Evolutionary conservation across 2,113 vertebrate species (phyloP).

Genomic region (Pachycephala philippinensis): DNA sequence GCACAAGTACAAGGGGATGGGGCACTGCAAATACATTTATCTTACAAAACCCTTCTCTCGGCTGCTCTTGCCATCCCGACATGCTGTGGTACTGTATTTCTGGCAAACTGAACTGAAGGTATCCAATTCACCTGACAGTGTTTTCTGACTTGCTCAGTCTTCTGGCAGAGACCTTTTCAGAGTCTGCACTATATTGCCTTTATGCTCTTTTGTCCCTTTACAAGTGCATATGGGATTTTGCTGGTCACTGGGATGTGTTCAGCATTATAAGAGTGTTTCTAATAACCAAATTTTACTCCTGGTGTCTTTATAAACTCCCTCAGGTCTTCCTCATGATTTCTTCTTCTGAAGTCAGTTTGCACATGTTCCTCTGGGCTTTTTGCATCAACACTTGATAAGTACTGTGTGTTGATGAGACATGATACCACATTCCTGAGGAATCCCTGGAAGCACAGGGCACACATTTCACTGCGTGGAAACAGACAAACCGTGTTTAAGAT

Average conservation of each 20-base stretch:
- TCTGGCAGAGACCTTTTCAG: not conserved
- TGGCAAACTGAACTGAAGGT: not conserved
- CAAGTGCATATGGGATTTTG: not conserved
- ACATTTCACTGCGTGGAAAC: not conserved
- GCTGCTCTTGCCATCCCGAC: rapidly evolving
- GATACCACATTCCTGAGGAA: not conserved
- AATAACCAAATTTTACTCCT: conserved; percentile 8
- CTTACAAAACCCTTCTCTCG: not conserved
- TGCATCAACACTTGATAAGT: not conserved
- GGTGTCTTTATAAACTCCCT: conserved; percentile 11
- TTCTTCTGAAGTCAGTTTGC: not conserved
- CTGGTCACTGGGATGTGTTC: not conserved
- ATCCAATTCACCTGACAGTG: not conserved
- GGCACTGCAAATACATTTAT: not conserved
- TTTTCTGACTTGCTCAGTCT: not conserved
- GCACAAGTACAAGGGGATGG: not conserved
- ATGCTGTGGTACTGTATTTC: not conserved
- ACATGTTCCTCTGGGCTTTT: conserved; percentile 20
- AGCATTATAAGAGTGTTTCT: not conserved
- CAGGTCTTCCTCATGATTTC: not conserved
- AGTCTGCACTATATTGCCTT: not conserved
- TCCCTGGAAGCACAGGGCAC: not conserved
- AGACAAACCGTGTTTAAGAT: not conserved
- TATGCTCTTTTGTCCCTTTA: not conserved
- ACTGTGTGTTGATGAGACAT: not conserved